Evolutionary conservation across 2,888 invertebrate genomes (phyloP).

Genomic region (Watsonalla binaria): DNA sequence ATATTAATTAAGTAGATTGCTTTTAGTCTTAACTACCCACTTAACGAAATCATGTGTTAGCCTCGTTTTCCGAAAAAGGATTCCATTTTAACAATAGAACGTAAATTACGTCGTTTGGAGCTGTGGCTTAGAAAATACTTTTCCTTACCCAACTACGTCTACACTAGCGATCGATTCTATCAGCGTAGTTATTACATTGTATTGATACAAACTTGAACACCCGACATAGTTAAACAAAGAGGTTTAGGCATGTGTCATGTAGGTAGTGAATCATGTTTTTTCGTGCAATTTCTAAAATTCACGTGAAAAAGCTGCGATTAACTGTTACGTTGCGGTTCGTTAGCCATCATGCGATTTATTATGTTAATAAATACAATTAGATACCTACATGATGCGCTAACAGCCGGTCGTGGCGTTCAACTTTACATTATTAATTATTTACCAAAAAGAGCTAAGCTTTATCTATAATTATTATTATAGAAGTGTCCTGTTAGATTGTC

Average conservation of each 20-base stretch:
- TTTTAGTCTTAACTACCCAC: too few species aligned
- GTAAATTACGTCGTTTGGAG: not conserved
- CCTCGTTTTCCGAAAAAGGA: not conserved
- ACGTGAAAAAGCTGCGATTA: slow-evolving; percentile 30
- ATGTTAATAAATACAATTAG: slow-evolving; percentile 72
- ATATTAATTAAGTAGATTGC: too few species aligned
- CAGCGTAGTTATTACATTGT: too few species aligned
- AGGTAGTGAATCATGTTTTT: slow-evolving; percentile 16
- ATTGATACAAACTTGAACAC: not conserved
- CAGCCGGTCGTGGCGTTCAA: slow-evolving; percentile 51
- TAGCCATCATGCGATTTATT: slow-evolving; percentile 54
- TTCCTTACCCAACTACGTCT: not conserved
- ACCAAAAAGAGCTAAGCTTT: not conserved
- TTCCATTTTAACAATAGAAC: not conserved
- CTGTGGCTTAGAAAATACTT: not conserved
- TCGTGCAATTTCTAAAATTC: slow-evolving; percentile 21
- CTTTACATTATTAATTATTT: slow-evolving; percentile 25
- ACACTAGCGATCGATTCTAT: too few species aligned
- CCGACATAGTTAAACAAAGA: not conserved
- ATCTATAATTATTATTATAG: too few species aligned
- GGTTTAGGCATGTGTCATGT: slow-evolving; percentile 2
- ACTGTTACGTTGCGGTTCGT: slow-evolving; percentile 59
- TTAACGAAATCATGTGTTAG: too few species aligned
- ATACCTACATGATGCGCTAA: slow-evolving; percentile 38
- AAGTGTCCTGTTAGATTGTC: too few species aligned